phyloP scores from a whole-genome alignment of 2,797 vertebrate genomes.

The Strix occidentalis region DNA sequence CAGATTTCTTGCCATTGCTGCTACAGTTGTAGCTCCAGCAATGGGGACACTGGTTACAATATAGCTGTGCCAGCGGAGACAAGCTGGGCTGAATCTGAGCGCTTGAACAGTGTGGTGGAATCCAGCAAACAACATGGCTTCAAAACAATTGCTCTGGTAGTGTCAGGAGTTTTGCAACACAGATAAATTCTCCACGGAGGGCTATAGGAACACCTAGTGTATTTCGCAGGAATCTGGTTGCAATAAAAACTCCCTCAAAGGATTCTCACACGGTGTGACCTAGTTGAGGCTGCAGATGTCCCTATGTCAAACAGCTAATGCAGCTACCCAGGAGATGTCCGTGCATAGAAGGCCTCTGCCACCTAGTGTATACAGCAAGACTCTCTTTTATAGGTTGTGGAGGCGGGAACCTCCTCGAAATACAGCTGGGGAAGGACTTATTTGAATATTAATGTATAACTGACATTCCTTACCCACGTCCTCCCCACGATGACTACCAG shows the following conservation, averaged over 20 bases:
- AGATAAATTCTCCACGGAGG: neutral
- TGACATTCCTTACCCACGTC: neutral
- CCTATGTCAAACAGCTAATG: neutral
- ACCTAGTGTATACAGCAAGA: constrained; percentile 11
- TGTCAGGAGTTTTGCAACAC: neutral
- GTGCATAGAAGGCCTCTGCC: neutral
- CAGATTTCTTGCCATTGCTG: neutral
- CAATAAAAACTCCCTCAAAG: neutral
- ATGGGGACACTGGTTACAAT: neutral
- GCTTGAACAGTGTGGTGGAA: neutral
- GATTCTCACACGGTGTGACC: neutral
- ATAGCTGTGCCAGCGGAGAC: neutral
- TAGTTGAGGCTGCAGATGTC: neutral
- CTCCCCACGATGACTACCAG: neutral
- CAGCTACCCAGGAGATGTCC: neutral
- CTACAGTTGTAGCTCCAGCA: neutral
- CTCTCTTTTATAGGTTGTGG: neutral
- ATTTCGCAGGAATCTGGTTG: neutral
- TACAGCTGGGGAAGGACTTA: neutral
- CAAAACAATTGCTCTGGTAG: neutral
- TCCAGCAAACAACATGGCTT: neutral
- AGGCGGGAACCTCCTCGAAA: neutral
- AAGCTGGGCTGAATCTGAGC: neutral
- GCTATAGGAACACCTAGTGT: neutral
- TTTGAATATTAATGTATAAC: neutral